Evolutionary conservation across 1,140 invertebrate genomes (phyloP).

Genomic region (Micrasema longulum): DNA sequence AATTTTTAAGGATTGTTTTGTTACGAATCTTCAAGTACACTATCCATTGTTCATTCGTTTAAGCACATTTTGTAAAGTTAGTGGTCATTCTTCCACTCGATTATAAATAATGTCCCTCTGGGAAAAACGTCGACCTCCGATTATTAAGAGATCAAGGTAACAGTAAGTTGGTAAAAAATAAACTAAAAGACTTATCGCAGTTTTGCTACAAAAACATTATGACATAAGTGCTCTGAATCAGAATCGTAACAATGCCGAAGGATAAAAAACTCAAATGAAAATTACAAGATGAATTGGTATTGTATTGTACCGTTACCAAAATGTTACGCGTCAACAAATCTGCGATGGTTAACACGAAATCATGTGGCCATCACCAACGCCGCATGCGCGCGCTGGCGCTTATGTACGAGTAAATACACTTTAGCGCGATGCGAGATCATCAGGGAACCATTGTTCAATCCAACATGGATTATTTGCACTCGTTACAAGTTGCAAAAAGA

Average conservation of each 20-base stretch:
- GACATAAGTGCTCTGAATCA: constrained; percentile 16
- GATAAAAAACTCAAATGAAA: constrained; percentile 1
- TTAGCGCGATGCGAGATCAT: constrained; percentile 7
- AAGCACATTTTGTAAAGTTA: too few species aligned
- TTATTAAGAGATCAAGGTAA: background rate
- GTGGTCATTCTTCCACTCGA: too few species aligned
- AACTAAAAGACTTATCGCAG: background rate
- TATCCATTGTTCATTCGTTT: too few species aligned
- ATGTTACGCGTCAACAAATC: constrained; percentile 24
- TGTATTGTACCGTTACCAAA: constrained; percentile 17
- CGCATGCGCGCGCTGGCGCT: too few species aligned
- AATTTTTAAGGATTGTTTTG: too few species aligned
- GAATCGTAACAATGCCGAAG: constrained; percentile 10
- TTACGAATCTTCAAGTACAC: too few species aligned
- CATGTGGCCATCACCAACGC: background rate
- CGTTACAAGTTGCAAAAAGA: too few species aligned
- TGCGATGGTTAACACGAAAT: background rate
- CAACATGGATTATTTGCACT: too few species aligned
- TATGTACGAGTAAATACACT: constrained; percentile 5
- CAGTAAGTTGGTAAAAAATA: constrained; percentile 8
- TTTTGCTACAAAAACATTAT: constrained; percentile 18
- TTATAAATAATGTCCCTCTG: too few species aligned
- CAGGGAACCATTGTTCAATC: constrained; percentile 6
- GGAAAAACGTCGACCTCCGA: too few species aligned
- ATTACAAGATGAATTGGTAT: constrained; percentile 21